Conservation (phyloP, 2,888 invertebrate genomes). For the Melitaea athalia region DNA sequence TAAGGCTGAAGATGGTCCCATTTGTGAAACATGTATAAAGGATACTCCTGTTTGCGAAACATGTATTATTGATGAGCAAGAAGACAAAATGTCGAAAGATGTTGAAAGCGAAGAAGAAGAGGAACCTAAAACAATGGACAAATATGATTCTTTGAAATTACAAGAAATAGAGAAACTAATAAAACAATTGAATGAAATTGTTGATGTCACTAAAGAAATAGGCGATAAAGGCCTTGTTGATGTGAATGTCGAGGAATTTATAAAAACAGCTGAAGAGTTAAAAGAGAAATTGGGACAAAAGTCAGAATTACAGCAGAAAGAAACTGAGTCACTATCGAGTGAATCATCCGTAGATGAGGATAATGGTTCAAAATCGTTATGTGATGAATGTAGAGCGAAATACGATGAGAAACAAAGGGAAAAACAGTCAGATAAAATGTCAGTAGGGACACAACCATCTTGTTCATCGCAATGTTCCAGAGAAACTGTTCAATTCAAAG, state of each 20-base stretch:
- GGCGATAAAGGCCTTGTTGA: conserved; percentile 40
- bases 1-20: background rate
- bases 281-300: conserved; percentile 40
- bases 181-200: conserved; percentile 44
- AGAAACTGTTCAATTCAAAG: conserved; percentile 14
- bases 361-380: conserved; percentile 31
- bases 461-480: conserved; percentile 6
- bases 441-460: conserved; percentile 15
- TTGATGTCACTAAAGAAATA: conserved; percentile 45
- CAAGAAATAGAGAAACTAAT: conserved; percentile 44
- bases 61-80: conserved; percentile 13
- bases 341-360: conserved; percentile 13
- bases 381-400: conserved; percentile 41
- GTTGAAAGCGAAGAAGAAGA: conserved; percentile 6
- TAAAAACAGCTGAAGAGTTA: conserved; percentile 45
- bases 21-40: conserved; percentile 22
- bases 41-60: conserved; percentile 16
- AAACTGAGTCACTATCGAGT: background rate
- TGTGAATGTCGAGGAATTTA: conserved; percentile 44
- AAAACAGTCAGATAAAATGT: conserved; percentile 17
- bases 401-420: conserved; percentile 25
- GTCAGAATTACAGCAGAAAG: conserved; percentile 8
- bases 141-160: conserved; percentile 26
- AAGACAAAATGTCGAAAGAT: conserved; percentile 19
- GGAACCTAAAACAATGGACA: conserved; percentile 19